Conservation (phyloP, 2,113 vertebrate genomes). For the Pachypanchax playfairii region DNA sequence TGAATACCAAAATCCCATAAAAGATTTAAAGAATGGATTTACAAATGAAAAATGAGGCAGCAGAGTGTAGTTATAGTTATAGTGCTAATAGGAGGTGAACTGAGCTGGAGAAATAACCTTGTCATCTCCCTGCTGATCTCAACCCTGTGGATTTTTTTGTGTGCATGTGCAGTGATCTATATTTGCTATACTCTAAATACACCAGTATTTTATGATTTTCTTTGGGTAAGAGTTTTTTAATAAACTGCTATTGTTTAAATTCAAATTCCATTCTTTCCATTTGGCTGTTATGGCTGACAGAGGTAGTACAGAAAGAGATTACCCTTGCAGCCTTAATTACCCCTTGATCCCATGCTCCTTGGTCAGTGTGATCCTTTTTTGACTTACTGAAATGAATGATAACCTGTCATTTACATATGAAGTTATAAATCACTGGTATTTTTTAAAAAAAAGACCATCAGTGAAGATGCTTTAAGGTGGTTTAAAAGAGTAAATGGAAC, state of each 20-base stretch:
- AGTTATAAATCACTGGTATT: slow-evolving; percentile 1
- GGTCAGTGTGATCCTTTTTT: slow-evolving; percentile 27
- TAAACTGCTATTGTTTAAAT: slow-evolving; percentile 77
- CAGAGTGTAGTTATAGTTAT: slow-evolving; percentile 60
- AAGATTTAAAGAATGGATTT: slow-evolving; percentile 70
- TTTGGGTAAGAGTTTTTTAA: slow-evolving; percentile 65
- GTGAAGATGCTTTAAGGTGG: slow-evolving; percentile 3
- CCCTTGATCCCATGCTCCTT: slow-evolving; percentile 48
- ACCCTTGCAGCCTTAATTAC: slow-evolving; percentile 66
- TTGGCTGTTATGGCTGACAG: slow-evolving; percentile 53
- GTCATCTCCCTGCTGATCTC: slow-evolving; percentile 53
- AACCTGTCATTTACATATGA: slow-evolving; percentile 14
- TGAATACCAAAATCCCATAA: slow-evolving; percentile 54
- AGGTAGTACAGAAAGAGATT: slow-evolving; percentile 53
- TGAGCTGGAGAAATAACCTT: slow-evolving; percentile 60
- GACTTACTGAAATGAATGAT: slow-evolving; percentile 25
- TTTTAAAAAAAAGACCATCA: neutral
- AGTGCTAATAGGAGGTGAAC: slow-evolving; percentile 73
- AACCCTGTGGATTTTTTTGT: slow-evolving; percentile 67
- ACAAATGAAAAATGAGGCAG: slow-evolving; percentile 67
- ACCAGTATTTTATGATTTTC: slow-evolving; percentile 78
- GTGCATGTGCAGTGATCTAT: slow-evolving; percentile 70
- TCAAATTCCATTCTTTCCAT: slow-evolving; percentile 67
- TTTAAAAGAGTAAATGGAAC: slow-evolving; percentile 15
- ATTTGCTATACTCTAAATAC: slow-evolving; percentile 69